These are phyloP conservation scores for Murina feae DNA, from an alignment of 2,113 vertebrate species.

Conservation along the genomic window DNA sequence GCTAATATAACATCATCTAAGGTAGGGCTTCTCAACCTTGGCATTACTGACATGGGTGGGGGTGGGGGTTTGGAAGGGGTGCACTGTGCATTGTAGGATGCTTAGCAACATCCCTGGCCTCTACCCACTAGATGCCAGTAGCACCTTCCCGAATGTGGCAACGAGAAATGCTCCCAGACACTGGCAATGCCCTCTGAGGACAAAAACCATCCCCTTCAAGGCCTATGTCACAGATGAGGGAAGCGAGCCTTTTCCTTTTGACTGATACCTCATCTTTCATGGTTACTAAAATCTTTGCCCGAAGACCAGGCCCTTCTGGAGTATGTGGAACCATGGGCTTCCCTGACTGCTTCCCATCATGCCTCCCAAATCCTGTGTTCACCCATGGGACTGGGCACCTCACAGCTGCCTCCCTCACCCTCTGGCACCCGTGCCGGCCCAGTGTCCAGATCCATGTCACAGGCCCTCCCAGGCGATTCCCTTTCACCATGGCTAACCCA, in stretches of 20 bases:
- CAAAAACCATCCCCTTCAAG: neutral
- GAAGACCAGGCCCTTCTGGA: neutral
- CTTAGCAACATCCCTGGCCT: neutral
- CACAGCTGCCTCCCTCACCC: accelerated
- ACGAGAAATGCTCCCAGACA: neutral
- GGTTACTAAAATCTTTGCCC: neutral
- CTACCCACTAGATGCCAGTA: neutral
- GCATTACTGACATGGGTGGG: neutral
- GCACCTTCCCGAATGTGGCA: neutral
- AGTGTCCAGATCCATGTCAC: accelerated
- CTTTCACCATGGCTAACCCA: too few species aligned
- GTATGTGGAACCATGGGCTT: too few species aligned
- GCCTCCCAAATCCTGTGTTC: neutral
- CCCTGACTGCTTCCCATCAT: neutral
- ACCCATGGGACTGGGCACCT: too few species aligned
- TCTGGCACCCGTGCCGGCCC: too few species aligned
- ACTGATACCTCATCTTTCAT: neutral
- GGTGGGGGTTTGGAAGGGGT: neutral
- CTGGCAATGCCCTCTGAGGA: neutral
- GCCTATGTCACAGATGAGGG: neutral
- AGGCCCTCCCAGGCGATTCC: neutral
- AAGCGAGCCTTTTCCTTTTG: neutral
- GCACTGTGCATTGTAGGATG: accelerated
- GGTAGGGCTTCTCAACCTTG: neutral
- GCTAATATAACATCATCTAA: neutral